Conservation (phyloP, 2,113 vertebrate species). For the human region DNA sequence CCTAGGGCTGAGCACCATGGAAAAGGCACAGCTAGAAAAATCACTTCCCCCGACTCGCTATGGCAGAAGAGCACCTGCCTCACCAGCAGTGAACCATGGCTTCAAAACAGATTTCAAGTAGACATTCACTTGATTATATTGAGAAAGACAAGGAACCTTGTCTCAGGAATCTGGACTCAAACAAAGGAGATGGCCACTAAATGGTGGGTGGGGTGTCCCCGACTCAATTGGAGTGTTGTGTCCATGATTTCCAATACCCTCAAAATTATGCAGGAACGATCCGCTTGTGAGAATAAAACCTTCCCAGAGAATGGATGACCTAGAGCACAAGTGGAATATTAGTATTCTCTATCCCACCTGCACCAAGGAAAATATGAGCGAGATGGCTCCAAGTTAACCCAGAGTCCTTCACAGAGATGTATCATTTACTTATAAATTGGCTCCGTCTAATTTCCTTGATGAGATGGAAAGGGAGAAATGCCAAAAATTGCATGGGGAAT, state of each 20-base stretch:
- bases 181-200: neutral
- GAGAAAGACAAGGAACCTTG: neutral
- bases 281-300: neutral
- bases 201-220: neutral
- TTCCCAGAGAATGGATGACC: neutral
- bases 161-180: neutral
- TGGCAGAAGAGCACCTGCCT: neutral
- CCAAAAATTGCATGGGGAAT: constrained; percentile 2
- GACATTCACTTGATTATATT: too few relatives aligned
- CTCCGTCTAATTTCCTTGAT: constrained; percentile 23
- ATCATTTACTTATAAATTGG: neutral
- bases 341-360: neutral
- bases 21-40: neutral
- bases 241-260: neutral
- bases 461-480: neutral
- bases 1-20: accelerated
- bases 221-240: neutral
- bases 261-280: neutral
- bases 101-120: neutral
- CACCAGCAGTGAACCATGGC: neutral
- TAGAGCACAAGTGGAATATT: neutral
- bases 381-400: neutral
- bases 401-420: constrained; percentile 18
- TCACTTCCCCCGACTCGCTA: accelerated
- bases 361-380: neutral